These are phyloP conservation scores for Cebus imitator DNA, from an alignment of 2,113 vertebrate species.

Conservation along the genomic window DNA sequence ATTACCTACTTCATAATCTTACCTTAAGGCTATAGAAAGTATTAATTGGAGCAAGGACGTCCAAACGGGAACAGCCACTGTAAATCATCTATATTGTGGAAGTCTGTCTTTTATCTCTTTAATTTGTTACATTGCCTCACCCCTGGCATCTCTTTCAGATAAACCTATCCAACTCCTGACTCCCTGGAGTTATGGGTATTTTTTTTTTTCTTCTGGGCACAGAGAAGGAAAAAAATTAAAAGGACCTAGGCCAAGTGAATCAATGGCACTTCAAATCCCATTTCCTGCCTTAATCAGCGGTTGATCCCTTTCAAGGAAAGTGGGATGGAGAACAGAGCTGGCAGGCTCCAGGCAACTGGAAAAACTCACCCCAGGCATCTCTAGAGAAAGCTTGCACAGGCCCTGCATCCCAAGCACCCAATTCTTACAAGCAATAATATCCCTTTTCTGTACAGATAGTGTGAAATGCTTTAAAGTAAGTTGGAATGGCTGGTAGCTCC, in stretches of 20 bases:
- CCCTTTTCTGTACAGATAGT: background rate
- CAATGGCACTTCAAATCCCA: slow-evolving; percentile 61
- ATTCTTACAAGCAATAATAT: slow-evolving; percentile 27
- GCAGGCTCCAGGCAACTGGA: background rate
- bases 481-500: background rate
- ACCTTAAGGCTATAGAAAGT: slow-evolving; percentile 76
- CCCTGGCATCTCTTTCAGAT: background rate
- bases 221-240: background rate
- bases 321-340: background rate
- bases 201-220: background rate
- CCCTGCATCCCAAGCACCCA: background rate
- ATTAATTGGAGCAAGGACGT: slow-evolving; percentile 74
- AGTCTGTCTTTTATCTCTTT: slow-evolving; percentile 60
- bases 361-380: background rate
- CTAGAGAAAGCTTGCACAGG: background rate
- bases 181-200: background rate
- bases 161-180: slow-evolving; percentile 32
- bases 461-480: slow-evolving; percentile 3
- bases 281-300: slow-evolving; percentile 53
- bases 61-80: slow-evolving; percentile 30
- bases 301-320: slow-evolving; percentile 57
- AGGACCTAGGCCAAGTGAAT: slow-evolving; percentile 13
- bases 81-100: slow-evolving; percentile 49
- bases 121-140: slow-evolving; percentile 53
- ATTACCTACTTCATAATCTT: slow-evolving; percentile 79